These are phyloP conservation scores for Zele albiditarsus DNA, from an alignment of 2,888 invertebrate genomes.

Conservation along the genomic window DNA sequence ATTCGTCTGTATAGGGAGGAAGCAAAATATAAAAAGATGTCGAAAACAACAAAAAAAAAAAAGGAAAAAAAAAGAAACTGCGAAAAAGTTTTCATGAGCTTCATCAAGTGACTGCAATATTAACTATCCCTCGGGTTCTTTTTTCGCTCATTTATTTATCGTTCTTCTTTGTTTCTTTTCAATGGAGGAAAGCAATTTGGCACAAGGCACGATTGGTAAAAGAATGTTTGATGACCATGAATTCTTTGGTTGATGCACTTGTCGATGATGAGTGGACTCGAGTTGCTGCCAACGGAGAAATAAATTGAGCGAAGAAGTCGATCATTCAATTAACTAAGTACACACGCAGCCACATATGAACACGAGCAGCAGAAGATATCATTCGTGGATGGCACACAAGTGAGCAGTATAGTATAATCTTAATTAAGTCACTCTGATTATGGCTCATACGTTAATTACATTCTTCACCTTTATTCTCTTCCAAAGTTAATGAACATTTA, in stretches of 20 bases:
- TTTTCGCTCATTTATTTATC: not conserved
- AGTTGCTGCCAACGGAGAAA: conserved; percentile 22
- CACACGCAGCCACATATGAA: not conserved
- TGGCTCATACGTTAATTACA: conserved; percentile 9
- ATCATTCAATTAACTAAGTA: conserved; percentile 42
- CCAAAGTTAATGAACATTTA: conserved; percentile 32
- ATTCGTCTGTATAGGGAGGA: conserved; percentile 8
- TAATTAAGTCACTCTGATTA: conserved; percentile 47
- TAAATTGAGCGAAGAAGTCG: conserved; percentile 19
- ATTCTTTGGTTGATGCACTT: conserved; percentile 27
- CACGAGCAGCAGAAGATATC: conserved; percentile 47
- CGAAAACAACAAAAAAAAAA: not conserved
- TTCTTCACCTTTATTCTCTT: conserved; percentile 9
- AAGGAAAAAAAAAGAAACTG: conserved; percentile 22
- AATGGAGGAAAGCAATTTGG: conserved; percentile 4
- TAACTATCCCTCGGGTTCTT: conserved; percentile 11
- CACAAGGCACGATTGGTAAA: conserved; percentile 8
- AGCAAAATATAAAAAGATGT: conserved; percentile 5
- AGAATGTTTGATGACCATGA: conserved; percentile 46
- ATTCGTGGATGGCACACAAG: conserved; percentile 45
- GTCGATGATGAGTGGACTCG: conserved; percentile 29
- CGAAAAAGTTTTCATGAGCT: conserved; percentile 10
- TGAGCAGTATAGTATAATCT: conserved; percentile 34
- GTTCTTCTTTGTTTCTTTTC: not conserved
- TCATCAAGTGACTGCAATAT: conserved; percentile 36